Evolutionary conservation across 2,797 vertebrate genomes (phyloP), one percentile per base, ranked within the genome.

Genomic region (Falco naumanni): DNA sequence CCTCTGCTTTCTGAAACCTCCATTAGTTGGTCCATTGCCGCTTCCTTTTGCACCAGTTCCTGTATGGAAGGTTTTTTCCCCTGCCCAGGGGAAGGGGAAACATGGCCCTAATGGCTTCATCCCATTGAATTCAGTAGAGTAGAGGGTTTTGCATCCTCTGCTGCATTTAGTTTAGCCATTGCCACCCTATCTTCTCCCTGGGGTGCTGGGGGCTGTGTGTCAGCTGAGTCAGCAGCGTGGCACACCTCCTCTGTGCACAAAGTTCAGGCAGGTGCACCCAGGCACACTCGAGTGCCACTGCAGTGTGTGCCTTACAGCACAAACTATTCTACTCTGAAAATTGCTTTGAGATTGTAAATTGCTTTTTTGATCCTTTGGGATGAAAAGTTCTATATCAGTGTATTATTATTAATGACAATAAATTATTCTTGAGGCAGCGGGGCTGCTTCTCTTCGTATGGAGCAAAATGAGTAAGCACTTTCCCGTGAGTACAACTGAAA

Each of bases 291-390:
- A 34, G 76, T 59, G 63, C 60, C 75, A 16, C 14, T 50, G 64
- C 82, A 43, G 37, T 1, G 0, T 48, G 26, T 94, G 92, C 92
- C 92, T 95, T 77, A 76, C 72, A 95, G 95, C 96, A 60, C 81
- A 92, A 69, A 78, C 89, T 85, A 39, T 89, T 96, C 76, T 11
- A 16, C 48, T 89, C 72, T 20, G 94, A 92, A 97, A 94, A 96
- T 96, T 96, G 95, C 93, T 96, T 94, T 79, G 87, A 94, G 92
- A 92, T 61, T 92, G 57, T 85, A 96, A 96, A 97, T 97, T 96
- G 94, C 94, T 96, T 96, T 95, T 95, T 77, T 87, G 71, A 90
- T 97, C 96, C 94, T 96, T 94, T 81, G 94, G 96, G 97, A 96
- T 88, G 89, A 93, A 88, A 96, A 95, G 47, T 95, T 89, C 94